Evolutionary conservation across 1,140 invertebrate genomes (phyloP).

Genomic region (Caenorhabditis brenneri): DNA sequence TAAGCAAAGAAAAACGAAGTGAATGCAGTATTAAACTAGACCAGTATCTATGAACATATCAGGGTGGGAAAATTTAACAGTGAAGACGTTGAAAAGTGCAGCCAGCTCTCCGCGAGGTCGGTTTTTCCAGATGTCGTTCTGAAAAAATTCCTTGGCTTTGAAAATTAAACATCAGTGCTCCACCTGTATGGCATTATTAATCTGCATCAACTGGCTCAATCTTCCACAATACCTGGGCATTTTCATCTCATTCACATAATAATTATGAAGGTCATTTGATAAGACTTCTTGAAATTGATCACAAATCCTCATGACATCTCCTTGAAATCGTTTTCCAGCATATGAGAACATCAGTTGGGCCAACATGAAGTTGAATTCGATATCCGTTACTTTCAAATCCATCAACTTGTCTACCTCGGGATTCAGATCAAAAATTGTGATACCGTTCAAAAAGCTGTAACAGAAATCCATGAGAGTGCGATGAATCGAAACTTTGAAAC

Average conservation of each 20-base stretch:
- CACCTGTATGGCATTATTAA: neutral
- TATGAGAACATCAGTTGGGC: neutral
- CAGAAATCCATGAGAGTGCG: too few relatives aligned
- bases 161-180: too few relatives aligned
- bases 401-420: neutral
- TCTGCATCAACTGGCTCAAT: neutral
- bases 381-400: neutral
- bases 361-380: constrained; percentile 7
- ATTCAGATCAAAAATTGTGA: neutral
- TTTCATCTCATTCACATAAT: constrained; percentile 16
- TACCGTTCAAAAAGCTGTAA: neutral
- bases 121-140: neutral
- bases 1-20: neutral
- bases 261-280: neutral
- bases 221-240: neutral
- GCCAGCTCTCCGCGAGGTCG: neutral
- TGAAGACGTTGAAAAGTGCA: neutral
- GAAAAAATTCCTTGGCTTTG: neutral
- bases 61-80: neutral
- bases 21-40: neutral
- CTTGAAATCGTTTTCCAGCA: neutral
- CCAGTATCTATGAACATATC: constrained; percentile 2
- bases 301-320: constrained; percentile 9
- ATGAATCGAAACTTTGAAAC: neutral
- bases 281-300: neutral